Conservation (phyloP, 2,888 invertebrate species). For the Tachina grossa region DNA sequence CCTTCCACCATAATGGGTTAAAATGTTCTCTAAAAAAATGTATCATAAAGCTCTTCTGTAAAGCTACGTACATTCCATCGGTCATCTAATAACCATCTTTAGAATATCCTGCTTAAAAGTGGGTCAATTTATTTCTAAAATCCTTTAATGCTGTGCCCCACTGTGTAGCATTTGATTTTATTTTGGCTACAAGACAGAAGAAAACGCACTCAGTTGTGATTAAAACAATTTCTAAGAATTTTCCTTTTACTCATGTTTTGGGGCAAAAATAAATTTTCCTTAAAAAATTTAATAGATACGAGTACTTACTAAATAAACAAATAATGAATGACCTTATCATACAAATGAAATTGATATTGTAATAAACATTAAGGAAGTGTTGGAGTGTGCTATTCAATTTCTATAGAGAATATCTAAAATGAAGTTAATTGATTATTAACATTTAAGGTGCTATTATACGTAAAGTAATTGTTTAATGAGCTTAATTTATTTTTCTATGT, state of each 20-base stretch:
- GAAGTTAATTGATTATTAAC: constrained; percentile 8
- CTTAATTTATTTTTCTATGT: neutral
- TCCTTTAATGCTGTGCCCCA: neutral
- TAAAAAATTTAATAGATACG: neutral
- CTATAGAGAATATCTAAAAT: neutral
- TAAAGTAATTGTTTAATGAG: neutral
- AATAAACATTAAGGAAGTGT: constrained; percentile 49
- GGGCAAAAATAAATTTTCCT: constrained; percentile 1
- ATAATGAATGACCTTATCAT: neutral
- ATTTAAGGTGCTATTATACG: constrained; percentile 1
- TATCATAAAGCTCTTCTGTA: too few relatives aligned
- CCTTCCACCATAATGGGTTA: too few relatives aligned
- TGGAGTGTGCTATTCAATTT: constrained; percentile 39
- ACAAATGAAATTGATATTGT: constrained; percentile 49
- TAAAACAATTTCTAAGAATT: constrained; percentile 49
- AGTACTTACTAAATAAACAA: neutral
- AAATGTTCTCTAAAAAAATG: too few relatives aligned
- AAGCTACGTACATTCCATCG: too few relatives aligned
- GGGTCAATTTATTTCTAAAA: too few relatives aligned
- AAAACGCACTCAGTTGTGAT: constrained; percentile 51
- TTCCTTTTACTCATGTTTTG: constrained; percentile 30
- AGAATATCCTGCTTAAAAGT: neutral
- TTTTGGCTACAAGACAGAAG: constrained; percentile 10
- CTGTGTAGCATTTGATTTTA: neutral
- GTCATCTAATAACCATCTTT: too few relatives aligned